A percentile compares a stretch with the other conserved stretches of the same genome.
These are phyloP conservation scores for Pseudomyrmex pallidus DNA, from an alignment of 1,140 invertebrate species.

Conservation along the genomic window DNA sequence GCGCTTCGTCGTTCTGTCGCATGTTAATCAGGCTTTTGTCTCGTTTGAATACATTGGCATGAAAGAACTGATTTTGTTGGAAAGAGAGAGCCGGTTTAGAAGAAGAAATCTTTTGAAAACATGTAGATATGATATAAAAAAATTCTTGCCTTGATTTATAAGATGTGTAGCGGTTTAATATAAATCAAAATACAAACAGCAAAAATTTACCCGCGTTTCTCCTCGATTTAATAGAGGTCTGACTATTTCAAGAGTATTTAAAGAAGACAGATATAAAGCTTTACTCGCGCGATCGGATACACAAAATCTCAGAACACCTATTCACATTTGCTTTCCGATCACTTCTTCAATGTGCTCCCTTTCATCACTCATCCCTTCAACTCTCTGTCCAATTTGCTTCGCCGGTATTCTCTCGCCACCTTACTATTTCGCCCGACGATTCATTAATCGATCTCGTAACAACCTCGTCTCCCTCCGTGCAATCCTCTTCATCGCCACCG, in stretches of 20 bases:
- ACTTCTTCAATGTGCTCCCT: not conserved
- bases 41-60: not conserved
- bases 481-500: conserved; percentile 36
- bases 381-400: conserved; percentile 58
- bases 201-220: not conserved
- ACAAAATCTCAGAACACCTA: not conserved
- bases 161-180: not conserved
- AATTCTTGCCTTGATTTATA: not conserved
- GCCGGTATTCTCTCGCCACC: conserved; percentile 45
- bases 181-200: not conserved
- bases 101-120: not conserved
- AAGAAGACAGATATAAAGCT: conserved; percentile 13
- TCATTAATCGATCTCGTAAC: conserved; percentile 62
- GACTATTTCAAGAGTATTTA: not conserved
- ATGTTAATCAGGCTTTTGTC: conserved; percentile 33
- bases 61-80: conserved; percentile 19
- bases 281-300: conserved; percentile 21
- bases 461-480: conserved; percentile 35
- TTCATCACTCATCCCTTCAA: conserved; percentile 61
- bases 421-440: conserved; percentile 50
- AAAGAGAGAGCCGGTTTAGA: not conserved
- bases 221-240: not conserved
- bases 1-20: not conserved
- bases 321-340: conserved; percentile 37
- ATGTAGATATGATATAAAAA: not conserved